Base-by-base conservation (phyloP, 2,113 vertebrate genomes). In the Erythrocercus mccallii region DNA sequence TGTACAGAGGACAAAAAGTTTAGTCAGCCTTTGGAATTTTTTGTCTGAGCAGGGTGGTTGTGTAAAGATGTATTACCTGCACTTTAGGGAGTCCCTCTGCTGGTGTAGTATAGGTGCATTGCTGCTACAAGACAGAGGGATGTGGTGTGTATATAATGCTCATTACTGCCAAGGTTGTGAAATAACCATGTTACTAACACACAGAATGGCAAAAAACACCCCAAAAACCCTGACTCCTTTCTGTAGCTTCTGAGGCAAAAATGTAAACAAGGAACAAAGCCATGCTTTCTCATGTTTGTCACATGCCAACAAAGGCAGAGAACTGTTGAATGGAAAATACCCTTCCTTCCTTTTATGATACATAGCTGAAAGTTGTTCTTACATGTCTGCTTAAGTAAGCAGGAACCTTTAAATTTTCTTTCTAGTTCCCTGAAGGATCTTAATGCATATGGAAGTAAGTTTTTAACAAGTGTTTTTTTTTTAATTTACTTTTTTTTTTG, bases 111-210 rank as follows among this genome's bases (percentile, higher is more conserved):
- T 0, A 31, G 50, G 9, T 28, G 40, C 12, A n/a, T 2, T 42
- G 35, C 25, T 56, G 15, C 12, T 60, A 23, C 9, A 13, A 14
- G 53, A 31, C 5, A 6, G 1, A n/a, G 15, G 1, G 1, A 53
- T 8, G 10, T 3, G 9, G 6, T 23, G 7, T 7, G 14, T 47
- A 24, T 10, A 0, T 11, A 45, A 40, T 8, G 3, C 28, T 17
- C 5, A 25, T 23, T 13, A 25, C 10, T 54, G 44, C 53, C n/a
- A n/a, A 12, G 18, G 33, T 27, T 37, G 27, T 28, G 35, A 30
- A 83, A 69, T 10, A 90, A 2, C 11, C 24, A 45, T 3, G 4
- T 40, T n/a, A 22, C 13, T 40, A 45, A 42, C 12, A 28, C 19
- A 30, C 3, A 22, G 19, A 51, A 62, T 12, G 9, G 28, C 57